Evolutionary conservation across 2,888 invertebrate species (phyloP).

Genomic region (Shargacucullia verbasci): DNA sequence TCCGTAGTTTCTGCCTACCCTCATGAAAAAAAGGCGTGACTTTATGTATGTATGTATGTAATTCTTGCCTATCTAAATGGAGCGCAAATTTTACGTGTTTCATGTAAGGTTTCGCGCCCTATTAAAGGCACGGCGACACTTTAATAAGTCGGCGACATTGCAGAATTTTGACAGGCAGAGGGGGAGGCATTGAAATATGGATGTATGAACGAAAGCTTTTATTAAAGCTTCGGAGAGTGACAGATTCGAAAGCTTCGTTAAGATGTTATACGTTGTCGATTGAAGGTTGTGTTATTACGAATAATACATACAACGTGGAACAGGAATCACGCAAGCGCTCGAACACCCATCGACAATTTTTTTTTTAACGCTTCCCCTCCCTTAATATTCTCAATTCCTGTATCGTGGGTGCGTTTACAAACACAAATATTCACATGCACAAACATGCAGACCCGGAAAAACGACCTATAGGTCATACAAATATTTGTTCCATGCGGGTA

Average conservation of each 20-base stretch:
- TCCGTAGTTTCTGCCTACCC: too few species aligned
- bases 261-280: background rate
- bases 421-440: too few species aligned
- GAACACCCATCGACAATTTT: too few species aligned
- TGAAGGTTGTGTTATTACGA: background rate
- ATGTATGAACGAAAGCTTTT: slow-evolving; percentile 45
- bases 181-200: slow-evolving; percentile 46
- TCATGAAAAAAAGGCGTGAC: background rate
- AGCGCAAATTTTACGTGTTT: slow-evolving; percentile 41
- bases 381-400: too few species aligned
- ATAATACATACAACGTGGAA: too few species aligned
- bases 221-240: slow-evolving; percentile 40
- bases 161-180: slow-evolving; percentile 53
- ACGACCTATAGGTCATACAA: too few species aligned
- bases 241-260: slow-evolving; percentile 25
- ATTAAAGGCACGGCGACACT: slow-evolving; percentile 55
- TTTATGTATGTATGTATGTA: slow-evolving; percentile 17
- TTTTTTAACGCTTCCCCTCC: too few species aligned
- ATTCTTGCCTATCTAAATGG: background rate
- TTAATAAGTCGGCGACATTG: slow-evolving; percentile 58
- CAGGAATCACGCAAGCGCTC: too few species aligned
- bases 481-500: too few species aligned
- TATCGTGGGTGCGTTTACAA: too few species aligned
- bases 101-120: slow-evolving; percentile 55
- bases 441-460: too few species aligned